Conservation (phyloP, 2,797 vertebrate genomes). For the Rallus crepitans region DNA sequence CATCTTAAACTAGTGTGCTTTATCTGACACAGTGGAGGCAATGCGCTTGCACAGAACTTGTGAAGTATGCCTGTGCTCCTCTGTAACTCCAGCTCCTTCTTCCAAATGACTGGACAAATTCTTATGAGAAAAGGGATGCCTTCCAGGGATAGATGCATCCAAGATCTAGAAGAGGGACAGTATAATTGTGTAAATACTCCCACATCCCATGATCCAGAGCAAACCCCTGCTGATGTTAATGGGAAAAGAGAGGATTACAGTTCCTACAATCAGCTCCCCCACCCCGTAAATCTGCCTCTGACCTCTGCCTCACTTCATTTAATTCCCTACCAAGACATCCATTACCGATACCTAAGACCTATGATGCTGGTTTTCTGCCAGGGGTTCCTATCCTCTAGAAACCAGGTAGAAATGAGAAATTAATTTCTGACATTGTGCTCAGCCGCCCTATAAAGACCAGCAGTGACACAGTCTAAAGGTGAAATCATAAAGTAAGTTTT, state of each 20-base stretch:
- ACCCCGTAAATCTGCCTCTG: slow-evolving; percentile 12
- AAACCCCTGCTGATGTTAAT: slow-evolving; percentile 50
- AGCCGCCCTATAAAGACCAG: background rate
- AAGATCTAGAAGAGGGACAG: background rate
- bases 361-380: background rate
- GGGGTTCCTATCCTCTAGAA: background rate
- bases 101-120: background rate
- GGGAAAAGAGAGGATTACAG: slow-evolving; percentile 43
- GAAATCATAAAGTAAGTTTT: background rate
- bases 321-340: slow-evolving; percentile 12
- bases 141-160: background rate
- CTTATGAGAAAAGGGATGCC: background rate
- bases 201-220: slow-evolving; percentile 31
- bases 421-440: background rate
- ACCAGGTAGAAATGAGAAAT: background rate
- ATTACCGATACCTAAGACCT: background rate
- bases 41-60: background rate
- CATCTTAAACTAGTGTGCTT: background rate
- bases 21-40: background rate
- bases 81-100: background rate
- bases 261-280: slow-evolving; percentile 31
- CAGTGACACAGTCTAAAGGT: background rate
- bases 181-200: slow-evolving; percentile 30
- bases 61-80: background rate
- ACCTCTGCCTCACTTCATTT: slow-evolving; percentile 34